Evolutionary conservation across 2,113 vertebrate genomes (phyloP), one percentile per base, ranked within the genome.

Genomic region (Pipa parva): DNA sequence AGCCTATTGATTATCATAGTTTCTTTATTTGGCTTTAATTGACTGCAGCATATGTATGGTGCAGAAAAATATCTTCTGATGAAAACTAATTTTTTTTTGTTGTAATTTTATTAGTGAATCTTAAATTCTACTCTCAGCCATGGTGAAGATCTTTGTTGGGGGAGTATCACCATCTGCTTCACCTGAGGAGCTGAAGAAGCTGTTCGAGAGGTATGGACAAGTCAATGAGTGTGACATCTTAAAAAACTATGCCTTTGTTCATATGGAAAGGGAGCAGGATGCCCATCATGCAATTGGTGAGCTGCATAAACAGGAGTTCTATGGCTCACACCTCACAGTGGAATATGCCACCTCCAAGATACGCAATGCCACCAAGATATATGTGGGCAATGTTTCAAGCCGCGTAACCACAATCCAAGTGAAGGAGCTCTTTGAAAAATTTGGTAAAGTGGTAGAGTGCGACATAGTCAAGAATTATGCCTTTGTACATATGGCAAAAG

Each of bases 101-200:
- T 21, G 51, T 27, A 22, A 9, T 22, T 13, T 18, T 25, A 12
- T 18, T 27, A 69, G 69, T 21, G 27, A 48, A 25, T 51, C 31
- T 2, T 21, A 22, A 27, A 18, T 26, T 46, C 11, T 46, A 55
- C 7, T 12, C 17, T 4, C 17, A 24, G 18, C 55, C 63, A 85
- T 87, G 85, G 83, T 85, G 73, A 87, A 85, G 79, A 82, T 85
- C 67, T 87, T 85, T 60, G 81, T 85, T 21, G 85, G 85, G 50
- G 85, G 84, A 28, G 71, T 87, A 57, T 80, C 80, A 46, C 76
- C 82, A 15, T 74, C 74, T 1, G 80, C 80, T 54, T 83, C 80
- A 0, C 79, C 83, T 45, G 74, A 70, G 20, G 85, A 84, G 71
- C 73, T 87, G 70, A 77, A 81, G 15, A 72, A 70, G 8, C 71